Percentiles rank a stretch among this genome's conserved stretches.
Evolutionary conservation across 2,888 invertebrate genomes (phyloP).

Genomic region (Microctonus aethiopoides): DNA sequence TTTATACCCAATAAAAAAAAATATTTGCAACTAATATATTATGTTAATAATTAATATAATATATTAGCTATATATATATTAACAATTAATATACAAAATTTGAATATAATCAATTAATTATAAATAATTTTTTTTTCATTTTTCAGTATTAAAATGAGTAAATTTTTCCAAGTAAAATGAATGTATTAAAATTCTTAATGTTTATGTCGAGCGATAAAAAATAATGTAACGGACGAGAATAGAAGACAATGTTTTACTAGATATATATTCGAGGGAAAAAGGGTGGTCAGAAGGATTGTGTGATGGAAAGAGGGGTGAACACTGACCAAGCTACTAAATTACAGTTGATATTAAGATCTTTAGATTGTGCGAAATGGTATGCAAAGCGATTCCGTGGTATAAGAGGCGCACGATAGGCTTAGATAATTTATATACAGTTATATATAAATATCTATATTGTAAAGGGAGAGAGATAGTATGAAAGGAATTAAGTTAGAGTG

Average conservation of each 20-base stretch:
- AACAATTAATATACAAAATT: too few species aligned
- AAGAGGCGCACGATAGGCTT: constrained; percentile 21
- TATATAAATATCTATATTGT: not conserved
- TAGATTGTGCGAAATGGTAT: constrained; percentile 65
- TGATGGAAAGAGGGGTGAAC: constrained; percentile 26
- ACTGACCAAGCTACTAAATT: constrained; percentile 55
- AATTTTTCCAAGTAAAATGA: too few species aligned
- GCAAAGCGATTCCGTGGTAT: constrained; percentile 62
- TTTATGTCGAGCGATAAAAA: constrained; percentile 14
- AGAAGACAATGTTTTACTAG: not conserved
- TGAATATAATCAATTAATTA: too few species aligned
- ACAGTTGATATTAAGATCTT: constrained; percentile 66
- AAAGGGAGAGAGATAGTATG: constrained; percentile 22
- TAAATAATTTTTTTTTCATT: too few species aligned
- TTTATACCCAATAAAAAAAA: too few species aligned
- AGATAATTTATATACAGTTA: constrained; percentile 10
- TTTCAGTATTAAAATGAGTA: not conserved
- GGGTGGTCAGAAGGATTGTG: not conserved
- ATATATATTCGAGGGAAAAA: not conserved
- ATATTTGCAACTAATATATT: too few species aligned
- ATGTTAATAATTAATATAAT: too few species aligned
- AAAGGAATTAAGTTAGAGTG: not conserved
- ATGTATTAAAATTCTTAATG: too few species aligned
- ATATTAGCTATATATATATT: too few species aligned
- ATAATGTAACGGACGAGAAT: constrained; percentile 11